phyloP scores from a whole-genome alignment of 1,140 invertebrate genomes.

The Dysdera silvatica region DNA sequence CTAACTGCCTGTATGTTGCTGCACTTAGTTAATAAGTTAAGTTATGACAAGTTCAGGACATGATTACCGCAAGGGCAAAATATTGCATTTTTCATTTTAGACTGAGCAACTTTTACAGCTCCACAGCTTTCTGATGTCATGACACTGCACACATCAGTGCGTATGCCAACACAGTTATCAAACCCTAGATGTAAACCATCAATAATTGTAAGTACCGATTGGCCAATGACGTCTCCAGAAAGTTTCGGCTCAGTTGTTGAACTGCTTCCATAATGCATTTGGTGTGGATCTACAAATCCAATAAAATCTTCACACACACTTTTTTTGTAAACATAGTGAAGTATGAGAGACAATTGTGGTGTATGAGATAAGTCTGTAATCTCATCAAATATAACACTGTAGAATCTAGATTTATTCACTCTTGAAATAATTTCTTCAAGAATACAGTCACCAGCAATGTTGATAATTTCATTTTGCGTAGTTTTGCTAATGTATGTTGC shows the following conservation, averaged over 20 bases:
- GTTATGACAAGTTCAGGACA: background rate
- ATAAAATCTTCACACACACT: conserved; percentile 1
- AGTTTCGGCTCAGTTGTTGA: background rate
- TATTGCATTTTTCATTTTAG: background rate
- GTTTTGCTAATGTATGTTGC: background rate
- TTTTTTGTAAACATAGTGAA: background rate
- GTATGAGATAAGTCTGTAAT: background rate
- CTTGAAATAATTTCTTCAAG: background rate
- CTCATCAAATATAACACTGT: background rate
- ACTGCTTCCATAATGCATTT: background rate
- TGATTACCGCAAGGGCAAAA: background rate
- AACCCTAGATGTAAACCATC: background rate
- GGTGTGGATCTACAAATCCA: background rate
- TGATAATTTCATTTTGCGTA: background rate
- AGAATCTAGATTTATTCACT: background rate
- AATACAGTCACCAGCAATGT: background rate
- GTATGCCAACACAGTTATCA: background rate
- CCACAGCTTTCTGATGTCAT: background rate
- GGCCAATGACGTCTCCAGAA: background rate
- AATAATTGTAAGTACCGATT: background rate
- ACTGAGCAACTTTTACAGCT: background rate
- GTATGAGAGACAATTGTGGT: background rate
- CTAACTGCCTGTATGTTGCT: too few relatives aligned
- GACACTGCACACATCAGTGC: background rate
- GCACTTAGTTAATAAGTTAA: background rate